Base-by-base conservation (phyloP, 2,888 invertebrate genomes). In the Balanococcus diminutus region DNA sequence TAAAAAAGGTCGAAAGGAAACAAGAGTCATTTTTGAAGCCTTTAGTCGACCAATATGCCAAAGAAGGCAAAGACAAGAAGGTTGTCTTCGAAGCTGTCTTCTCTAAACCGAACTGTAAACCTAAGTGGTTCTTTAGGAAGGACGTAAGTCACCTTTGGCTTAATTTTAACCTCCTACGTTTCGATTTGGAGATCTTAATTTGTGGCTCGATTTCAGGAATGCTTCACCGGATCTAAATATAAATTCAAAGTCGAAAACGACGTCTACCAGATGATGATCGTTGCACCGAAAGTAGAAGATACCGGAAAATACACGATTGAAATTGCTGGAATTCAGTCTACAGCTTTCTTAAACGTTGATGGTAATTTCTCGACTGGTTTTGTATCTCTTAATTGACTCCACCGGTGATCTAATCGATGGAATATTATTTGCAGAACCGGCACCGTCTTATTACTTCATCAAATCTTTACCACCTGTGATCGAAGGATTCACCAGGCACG, bases 241-340 rank as follows among this genome's bases (percentile, higher is more conserved):
- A 98, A 99, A 91, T 96, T 99, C 91, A 95, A 95, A 89, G 95
- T 94, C 89, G 98, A 98, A 90, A 95, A 95, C 89, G 97, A 98
- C 89, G 93, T 94, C 0, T 98, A 99, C 90, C 95, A 95, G 89
- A 92, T 99, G 88, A 95, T 96, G 88, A 97, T 99, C 89, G 93
- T 93, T 90, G 94, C 93, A 89, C 98, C 99, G 0, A 97, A 96
- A 91, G 96, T 96, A 51, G 99, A 99, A 89, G 99, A 99, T 90
- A 96, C 96, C 88, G 99, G 98, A 88, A 98, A 98, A 91, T 98
- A 98, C 90, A 96, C 96, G 0, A 94, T 98, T 89, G 98, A 99
- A 91, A 96, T 98, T 88, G 95, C 96, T 89, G 97, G 98, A 85
- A 93, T 96, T 82, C 93, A 94, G 85, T 96, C 95, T 88, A 95